Percentiles rank a stretch among this genome's conserved stretches.
Conservation (phyloP, 2,888 invertebrate genomes). For the Agonopterix heracliana region DNA sequence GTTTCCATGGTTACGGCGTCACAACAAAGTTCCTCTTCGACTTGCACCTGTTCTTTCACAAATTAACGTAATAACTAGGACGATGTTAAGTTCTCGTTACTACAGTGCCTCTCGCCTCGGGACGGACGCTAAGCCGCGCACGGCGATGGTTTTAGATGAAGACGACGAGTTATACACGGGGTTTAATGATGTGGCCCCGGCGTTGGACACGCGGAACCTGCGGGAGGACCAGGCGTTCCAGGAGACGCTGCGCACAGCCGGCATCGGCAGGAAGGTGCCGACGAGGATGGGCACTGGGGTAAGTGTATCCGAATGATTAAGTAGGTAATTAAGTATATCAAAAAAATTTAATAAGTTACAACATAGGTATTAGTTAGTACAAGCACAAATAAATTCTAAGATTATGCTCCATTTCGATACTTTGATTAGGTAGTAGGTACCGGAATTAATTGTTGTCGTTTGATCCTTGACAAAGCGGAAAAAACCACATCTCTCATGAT, state of each 20-base stretch:
- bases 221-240: slow-evolving; percentile 85
- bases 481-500: too few species aligned
- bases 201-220: slow-evolving; percentile 80
- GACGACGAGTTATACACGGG: slow-evolving; percentile 82
- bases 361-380: background rate
- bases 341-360: background rate
- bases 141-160: slow-evolving; percentile 59
- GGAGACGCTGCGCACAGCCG: slow-evolving; percentile 84
- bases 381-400: background rate
- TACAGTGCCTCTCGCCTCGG: slow-evolving; percentile 57
- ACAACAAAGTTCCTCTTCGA: slow-evolving; percentile 43
- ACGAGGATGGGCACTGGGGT: slow-evolving; percentile 68
- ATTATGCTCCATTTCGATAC: too few species aligned
- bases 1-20: slow-evolving; percentile 63
- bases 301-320: slow-evolving; percentile 17
- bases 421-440: too few species aligned
- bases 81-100: slow-evolving; percentile 61
- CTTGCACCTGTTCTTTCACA: background rate
- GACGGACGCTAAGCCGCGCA: slow-evolving; percentile 54
- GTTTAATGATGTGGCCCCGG: slow-evolving; percentile 81
- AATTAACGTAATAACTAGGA: background rate
- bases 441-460: too few species aligned
- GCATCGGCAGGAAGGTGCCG: slow-evolving; percentile 81
- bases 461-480: too few species aligned
- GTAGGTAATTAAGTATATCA: too few species aligned